Evolutionary conservation across 1,140 invertebrate species (phyloP), one percentile per base, ranked within the genome.

Genomic region (Drosophila auraria): DNA sequence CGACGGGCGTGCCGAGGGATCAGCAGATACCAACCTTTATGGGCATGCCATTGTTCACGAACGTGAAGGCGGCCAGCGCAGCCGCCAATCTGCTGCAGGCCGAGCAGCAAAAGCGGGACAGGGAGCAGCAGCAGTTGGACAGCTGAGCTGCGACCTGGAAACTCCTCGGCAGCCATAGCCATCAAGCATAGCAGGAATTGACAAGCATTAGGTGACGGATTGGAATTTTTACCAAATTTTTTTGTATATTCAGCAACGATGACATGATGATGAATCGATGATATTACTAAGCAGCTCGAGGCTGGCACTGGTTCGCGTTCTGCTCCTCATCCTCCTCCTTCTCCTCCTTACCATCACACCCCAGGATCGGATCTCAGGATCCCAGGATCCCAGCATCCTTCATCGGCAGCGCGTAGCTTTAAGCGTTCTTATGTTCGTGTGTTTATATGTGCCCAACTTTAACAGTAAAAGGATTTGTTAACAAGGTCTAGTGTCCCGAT

Each of bases 41-140:
- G 96, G 97, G 97, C 42, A 96, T 97, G 94, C 96, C 96, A 6
- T 93, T 97, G 49, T 95, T 95, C 82, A 91, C 87, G 2, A 93
- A 64, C 61, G 93, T 71, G 0, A 87, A 64, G 61, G 72, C 79
- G 8, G 76, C 89, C 33, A 80, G 42, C 33, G 58, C 82, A 0
- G 78, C 84, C 0, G 82, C 87, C 15, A 81, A 36, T 64, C 33
- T 77, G 20, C 40, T 84, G 30, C 63, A 81, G 11, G 8, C 77
- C 12, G 82, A 78, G 38, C 80, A 78, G 40, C 61, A 64, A 40
- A 68, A 20, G 40, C 47, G 76, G 33, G 68, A 80, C 2, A 56
- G 63, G 12, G 75, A 87, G 11, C 61, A 75, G 25, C 30, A 70
- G 25, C 33, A 63, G 23, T 14, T 78, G 61, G 81, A 83, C 0